These are phyloP conservation scores for Mus caroli DNA, from an alignment of 2,797 vertebrate species.

Conservation along the genomic window DNA sequence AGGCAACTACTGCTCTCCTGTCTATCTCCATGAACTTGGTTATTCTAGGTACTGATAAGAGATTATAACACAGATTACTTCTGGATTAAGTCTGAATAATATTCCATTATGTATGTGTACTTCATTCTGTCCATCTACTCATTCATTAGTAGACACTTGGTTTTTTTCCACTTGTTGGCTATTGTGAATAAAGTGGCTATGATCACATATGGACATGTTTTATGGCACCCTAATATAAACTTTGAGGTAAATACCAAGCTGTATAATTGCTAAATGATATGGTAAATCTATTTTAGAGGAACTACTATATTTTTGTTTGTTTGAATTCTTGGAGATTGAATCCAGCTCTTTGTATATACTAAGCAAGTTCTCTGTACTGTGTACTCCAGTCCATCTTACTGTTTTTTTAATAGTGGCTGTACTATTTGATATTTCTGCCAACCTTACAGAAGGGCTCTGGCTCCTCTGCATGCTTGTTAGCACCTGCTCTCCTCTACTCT, in stretches of 20 bases:
- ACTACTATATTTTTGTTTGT: neutral
- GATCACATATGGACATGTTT: neutral
- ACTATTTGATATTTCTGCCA: neutral
- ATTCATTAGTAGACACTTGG: neutral
- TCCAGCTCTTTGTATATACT: neutral
- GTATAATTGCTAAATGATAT: neutral
- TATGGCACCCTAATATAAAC: neutral
- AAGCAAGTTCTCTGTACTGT: neutral
- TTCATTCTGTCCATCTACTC: neutral
- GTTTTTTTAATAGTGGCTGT: neutral
- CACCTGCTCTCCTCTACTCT: neutral
- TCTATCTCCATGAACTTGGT: neutral
- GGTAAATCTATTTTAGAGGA: constrained; percentile 20
- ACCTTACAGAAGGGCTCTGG: neutral
- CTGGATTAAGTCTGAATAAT: neutral
- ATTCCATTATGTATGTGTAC: neutral
- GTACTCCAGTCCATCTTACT: neutral
- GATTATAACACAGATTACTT: neutral
- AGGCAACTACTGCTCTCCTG: neutral
- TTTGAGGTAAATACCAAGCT: neutral
- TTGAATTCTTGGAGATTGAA: neutral
- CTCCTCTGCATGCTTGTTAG: neutral
- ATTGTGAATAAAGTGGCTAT: neutral
- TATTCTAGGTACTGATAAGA: neutral
- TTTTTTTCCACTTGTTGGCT: neutral